Evolutionary conservation across 2,113 vertebrate genomes (phyloP).

Genomic region (Crotalus viridis): DNA sequence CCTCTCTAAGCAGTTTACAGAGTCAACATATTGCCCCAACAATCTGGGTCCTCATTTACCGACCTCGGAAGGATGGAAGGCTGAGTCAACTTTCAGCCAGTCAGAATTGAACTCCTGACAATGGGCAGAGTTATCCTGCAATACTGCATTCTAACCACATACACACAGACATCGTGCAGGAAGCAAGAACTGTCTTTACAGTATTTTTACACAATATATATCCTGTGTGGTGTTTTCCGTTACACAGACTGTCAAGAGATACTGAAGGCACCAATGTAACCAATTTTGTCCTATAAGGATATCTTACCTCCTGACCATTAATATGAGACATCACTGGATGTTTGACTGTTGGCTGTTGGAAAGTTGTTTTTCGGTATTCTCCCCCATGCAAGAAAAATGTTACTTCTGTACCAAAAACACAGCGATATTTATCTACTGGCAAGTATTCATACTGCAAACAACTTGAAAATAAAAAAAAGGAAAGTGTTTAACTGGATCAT

Average conservation of each 20-base stretch:
- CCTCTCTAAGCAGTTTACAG: neutral
- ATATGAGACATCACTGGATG: slow-evolving; percentile 81
- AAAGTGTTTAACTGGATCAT: slow-evolving; percentile 24
- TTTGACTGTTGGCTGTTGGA: slow-evolving; percentile 68
- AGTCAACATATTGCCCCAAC: neutral
- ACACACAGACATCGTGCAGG: neutral
- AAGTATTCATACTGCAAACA: slow-evolving; percentile 89
- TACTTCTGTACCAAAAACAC: slow-evolving; percentile 75
- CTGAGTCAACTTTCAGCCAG: neutral
- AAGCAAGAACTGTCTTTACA: neutral
- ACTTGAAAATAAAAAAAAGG: slow-evolving; percentile 63
- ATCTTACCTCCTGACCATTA: slow-evolving; percentile 83
- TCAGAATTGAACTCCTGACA: neutral
- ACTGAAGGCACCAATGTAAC: neutral
- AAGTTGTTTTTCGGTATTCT: slow-evolving; percentile 62
- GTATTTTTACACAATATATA: neutral
- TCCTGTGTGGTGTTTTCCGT: neutral
- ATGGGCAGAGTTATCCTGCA: neutral
- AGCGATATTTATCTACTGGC: slow-evolving; percentile 82
- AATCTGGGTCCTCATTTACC: neutral
- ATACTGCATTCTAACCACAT: neutral
- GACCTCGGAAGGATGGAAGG: neutral
- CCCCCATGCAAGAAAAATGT: slow-evolving; percentile 58
- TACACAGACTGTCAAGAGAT: neutral
- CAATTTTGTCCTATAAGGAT: neutral